Base-by-base conservation (phyloP, 2,797 vertebrate genomes). In the Myripristis jacobus region DNA sequence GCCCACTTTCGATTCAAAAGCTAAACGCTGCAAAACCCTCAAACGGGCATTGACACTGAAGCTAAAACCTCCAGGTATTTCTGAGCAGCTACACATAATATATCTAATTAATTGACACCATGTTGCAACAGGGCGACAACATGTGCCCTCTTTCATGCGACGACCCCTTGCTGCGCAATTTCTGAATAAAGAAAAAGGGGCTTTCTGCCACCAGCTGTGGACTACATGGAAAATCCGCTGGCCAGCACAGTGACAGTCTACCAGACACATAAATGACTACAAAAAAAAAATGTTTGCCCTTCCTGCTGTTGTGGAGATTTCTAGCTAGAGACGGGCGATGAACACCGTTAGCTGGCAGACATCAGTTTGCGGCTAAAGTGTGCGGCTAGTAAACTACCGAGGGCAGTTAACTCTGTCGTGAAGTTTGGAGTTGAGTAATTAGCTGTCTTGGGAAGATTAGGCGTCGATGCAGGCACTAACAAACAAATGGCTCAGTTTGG, bases 1-100 rank as follows among this genome's bases (percentile, higher is more conserved):
- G 86, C 89, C 90, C 87, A 89, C 88, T 79, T 71, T 62, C 73
- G 68, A 68, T 19, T 78, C 46, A 24, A 48, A n/a, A 78, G 25
- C 58, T n/a, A 60, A 77, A 71, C 50, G 48, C 63, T 63, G 51
- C 41, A 77, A n/a, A 77, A 73, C 34, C 63, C 55, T 36, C 13
- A 21, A 29, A n/a, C 8, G n/a, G 41, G 25, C 59, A 19, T 3
- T 2, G 9, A 51, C 2, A 21, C 13, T 73, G 56, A 36, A 47
- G 43, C 11, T 31, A 22, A 18, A 27, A 22, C 6, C 1, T 11
- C 10, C 16, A 34, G 13, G 11, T 8, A 50, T 62, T n/a, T 3
- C 18, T 43, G 29, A 15, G 46, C 41, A 27, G 41, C 38, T 31
- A 7, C 5, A 1, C 3, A 25, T 10, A 25, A 55, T 54, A 4